A percentile compares a stretch with the other conserved stretches of the same genome.
Evolutionary conservation across 2,113 vertebrate genomes (phyloP).

Genomic region (Thalassarche chlororhynchos): DNA sequence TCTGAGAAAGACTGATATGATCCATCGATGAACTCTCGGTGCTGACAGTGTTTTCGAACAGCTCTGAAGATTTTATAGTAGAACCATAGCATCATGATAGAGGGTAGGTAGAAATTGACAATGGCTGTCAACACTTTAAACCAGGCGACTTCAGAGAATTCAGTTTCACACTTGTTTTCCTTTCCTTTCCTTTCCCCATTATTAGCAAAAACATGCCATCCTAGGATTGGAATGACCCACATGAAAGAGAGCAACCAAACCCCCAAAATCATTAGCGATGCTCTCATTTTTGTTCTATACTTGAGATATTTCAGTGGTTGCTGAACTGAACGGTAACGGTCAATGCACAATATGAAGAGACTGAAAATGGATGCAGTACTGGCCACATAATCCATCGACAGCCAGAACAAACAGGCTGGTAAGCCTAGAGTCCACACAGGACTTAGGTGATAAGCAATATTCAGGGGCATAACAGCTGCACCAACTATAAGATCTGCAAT

Average conservation of each 20-base stretch:
- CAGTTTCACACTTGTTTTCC: slow-evolving; percentile 85
- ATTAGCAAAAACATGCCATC: slow-evolving; percentile 82
- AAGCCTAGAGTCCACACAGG: slow-evolving; percentile 80
- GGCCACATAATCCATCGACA: slow-evolving; percentile 97
- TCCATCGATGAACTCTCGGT: slow-evolving; percentile 79
- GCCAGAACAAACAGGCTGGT: slow-evolving; percentile 90
- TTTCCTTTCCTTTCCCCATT: neutral
- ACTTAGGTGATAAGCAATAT: slow-evolving; percentile 85
- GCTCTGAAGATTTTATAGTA: slow-evolving; percentile 88
- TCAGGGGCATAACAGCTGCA: slow-evolving; percentile 91
- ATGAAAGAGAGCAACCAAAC: slow-evolving; percentile 89
- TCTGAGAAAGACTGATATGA: slow-evolving; percentile 22
- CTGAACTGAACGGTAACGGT: slow-evolving; percentile 91
- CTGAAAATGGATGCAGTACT: slow-evolving; percentile 96
- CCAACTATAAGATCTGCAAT: slow-evolving; percentile 92
- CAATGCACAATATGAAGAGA: slow-evolving; percentile 91
- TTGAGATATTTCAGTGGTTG: slow-evolving; percentile 88
- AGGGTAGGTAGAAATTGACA: slow-evolving; percentile 94
- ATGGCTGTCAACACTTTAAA: slow-evolving; percentile 91
- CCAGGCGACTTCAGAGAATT: slow-evolving; percentile 90
- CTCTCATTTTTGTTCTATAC: slow-evolving; percentile 89
- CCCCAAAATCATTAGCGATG: slow-evolving; percentile 81
- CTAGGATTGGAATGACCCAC: slow-evolving; percentile 92
- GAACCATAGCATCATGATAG: slow-evolving; percentile 91
- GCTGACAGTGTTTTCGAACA: slow-evolving; percentile 84